Evolutionary conservation across 2,113 vertebrate genomes (phyloP), one percentile per base, ranked within the genome.

Genomic region (Nannobrachium achirus): DNA sequence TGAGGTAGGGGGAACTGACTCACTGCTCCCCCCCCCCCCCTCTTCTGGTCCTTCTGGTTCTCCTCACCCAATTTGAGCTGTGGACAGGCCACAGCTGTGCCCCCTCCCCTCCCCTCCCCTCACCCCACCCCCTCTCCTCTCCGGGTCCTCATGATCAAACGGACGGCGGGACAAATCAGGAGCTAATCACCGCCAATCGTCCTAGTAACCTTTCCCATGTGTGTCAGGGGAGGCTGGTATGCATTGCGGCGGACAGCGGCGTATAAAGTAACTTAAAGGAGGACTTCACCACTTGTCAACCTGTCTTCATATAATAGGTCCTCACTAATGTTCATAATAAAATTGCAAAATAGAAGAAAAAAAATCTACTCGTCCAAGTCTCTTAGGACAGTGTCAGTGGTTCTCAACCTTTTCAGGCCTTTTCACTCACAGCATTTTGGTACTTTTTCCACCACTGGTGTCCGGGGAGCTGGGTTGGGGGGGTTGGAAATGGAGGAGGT

Each of bases 171-270:
- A 79, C 85, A 84, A 89, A 88, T 89, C 82, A 81, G 88, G 79
- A 81, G 82, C 83, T 88, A 88, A 88, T 89, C 82, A 80, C 84
- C 76, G 57, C 77, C 85, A 78, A 89, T 88, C 85, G 83, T 83
- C 82, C 82, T 81, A 88, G 87, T 87, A 89, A 86, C 75, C 83
- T 87, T 79, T 88, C 74, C 82, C 63, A 52, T 78, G 81, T 86
- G 77, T 84, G 82, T 73, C 55, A 63, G 53, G 76, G 58, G 78
- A 77, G 62, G 11, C 7, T 50, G n/a, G n/a, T n/a, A n/a, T n/a
- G n/a, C n/a, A n/a, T n/a, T 10, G 25, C 56, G 56, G 33, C 60
- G 38, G 61, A 56, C 48, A 73, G 75, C 75, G 69, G 83, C 80
- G 86, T 79, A 10, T 40, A 10, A 66, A 60, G 48, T 55, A 68